Evolutionary conservation across 2,113 vertebrate species (phyloP), one percentile per base, ranked within the genome.

Genomic region (Tympanuchus pallidicinctus): DNA sequence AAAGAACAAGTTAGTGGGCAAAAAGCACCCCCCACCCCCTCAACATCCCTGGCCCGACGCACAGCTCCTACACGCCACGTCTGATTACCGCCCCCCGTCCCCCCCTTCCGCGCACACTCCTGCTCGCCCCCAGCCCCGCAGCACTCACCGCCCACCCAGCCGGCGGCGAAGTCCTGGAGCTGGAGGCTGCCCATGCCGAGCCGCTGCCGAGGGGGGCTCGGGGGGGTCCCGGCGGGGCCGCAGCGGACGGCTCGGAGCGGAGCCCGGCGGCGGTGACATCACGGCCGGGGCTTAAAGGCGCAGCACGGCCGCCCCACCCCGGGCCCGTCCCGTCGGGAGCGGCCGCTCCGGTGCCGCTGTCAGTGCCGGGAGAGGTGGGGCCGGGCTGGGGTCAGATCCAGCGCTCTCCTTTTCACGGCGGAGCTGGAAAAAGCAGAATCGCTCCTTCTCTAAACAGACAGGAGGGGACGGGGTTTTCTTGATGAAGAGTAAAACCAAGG

Each of bases 121-220:
- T 20, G 50, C 32, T 24, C 20, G 34, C 15, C 64, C 19, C 27
- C 7, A 15, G 1, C 38, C 43, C n/a, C 28, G 56, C 63, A 28
- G 20, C 79, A 91, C 97, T 93, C 95, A 97, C 98, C 98, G 93
- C 98, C 98, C 60, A 98, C 95, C 97, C 96, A 98, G 65, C 98
- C 98, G 7, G 98, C 98, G 13, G 71, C 90, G 71, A 98, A 98
- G 72, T 98, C 98, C 75, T 98, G 97, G 80, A 97, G 48, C 67
- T 97, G 96, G 52, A 97, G 10, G 81, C 56, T 95, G 3, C 45
- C 91, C 97, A 96, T 97, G 50, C 47, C 15, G 52, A 54, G 52
- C 27, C 50, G 50, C 50, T 54, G 13, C 25, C 25, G 50, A 28
- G 13, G 54, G 59, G 59, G 59, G n/a, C 5, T 19, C 19, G 19